phyloP scores from a whole-genome alignment of 1,140 invertebrate genomes.

The Drosophila rhopaloa region DNA sequence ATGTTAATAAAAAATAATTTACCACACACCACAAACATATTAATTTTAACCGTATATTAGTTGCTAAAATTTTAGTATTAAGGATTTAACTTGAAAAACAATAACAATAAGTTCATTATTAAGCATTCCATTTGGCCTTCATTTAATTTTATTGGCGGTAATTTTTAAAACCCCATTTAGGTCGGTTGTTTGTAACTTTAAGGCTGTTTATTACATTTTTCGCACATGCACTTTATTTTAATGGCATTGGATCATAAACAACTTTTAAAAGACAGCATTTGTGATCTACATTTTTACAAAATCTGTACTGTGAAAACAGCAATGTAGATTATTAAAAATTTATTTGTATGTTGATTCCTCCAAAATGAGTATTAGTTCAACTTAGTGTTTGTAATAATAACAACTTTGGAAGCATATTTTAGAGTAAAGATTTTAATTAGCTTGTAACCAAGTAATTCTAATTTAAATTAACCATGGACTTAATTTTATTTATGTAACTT shows the following conservation, averaged over 20 bases:
- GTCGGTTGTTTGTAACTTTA: background rate
- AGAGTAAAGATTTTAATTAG: slow-evolving; percentile 6
- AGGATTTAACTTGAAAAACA: too few relatives aligned
- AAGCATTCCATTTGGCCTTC: too few relatives aligned
- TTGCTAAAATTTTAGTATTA: too few relatives aligned
- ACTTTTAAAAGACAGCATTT: background rate
- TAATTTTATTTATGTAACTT: background rate
- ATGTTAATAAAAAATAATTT: background rate
- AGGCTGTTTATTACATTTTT: too few relatives aligned
- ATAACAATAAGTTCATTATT: too few relatives aligned
- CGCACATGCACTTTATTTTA: background rate
- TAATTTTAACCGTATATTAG: too few relatives aligned
- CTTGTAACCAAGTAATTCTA: slow-evolving; percentile 10
- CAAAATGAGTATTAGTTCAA: background rate
- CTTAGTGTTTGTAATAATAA: background rate
- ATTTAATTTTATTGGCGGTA: too few relatives aligned
- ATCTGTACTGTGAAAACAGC: too few relatives aligned
- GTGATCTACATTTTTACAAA: too few relatives aligned
- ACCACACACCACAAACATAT: background rate
- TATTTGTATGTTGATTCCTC: too few relatives aligned
- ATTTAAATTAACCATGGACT: background rate
- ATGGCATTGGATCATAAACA: background rate
- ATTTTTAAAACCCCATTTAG: too few relatives aligned
- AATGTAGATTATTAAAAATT: too few relatives aligned
- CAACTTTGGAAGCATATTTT: slow-evolving; percentile 1